These are phyloP conservation scores for Drosophila cardini DNA, from an alignment of 1,140 invertebrate species.

Conservation along the genomic window DNA sequence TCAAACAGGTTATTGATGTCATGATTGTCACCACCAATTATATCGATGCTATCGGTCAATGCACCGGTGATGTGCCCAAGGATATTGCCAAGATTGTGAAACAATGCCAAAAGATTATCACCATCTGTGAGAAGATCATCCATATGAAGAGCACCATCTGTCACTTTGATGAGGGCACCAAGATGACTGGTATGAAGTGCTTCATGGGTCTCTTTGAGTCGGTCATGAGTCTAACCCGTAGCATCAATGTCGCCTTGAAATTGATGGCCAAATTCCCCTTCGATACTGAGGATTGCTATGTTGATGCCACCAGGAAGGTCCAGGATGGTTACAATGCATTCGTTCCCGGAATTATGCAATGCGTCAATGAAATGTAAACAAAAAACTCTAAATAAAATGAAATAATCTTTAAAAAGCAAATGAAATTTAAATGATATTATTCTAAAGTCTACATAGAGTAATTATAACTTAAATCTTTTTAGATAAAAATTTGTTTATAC, in stretches of 20 bases:
- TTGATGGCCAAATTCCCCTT: constrained; percentile 41
- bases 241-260: constrained; percentile 38
- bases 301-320: constrained; percentile 45
- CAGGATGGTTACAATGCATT: constrained; percentile 39
- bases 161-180: not conserved
- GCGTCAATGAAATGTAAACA: constrained; percentile 35
- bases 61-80: constrained; percentile 22
- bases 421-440: not conserved
- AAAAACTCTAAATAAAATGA: not conserved
- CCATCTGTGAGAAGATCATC: constrained; percentile 24
- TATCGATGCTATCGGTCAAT: constrained; percentile 3
- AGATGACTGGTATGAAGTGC: constrained; percentile 22
- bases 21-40: constrained; percentile 12
- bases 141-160: constrained; percentile 11
- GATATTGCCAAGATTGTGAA: constrained; percentile 33
- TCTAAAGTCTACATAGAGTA: too few species aligned
- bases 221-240: constrained; percentile 31
- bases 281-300: constrained; percentile 48
- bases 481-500: too few species aligned
- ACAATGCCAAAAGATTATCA: constrained; percentile 15
- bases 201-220: constrained; percentile 41
- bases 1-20: constrained; percentile 10
- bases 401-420: not conserved
- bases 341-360: constrained; percentile 47
- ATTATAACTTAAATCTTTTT: too few species aligned